Base-by-base conservation (phyloP, 2,113 vertebrate genomes). In the Cryptoleucopteryx plumbea region DNA sequence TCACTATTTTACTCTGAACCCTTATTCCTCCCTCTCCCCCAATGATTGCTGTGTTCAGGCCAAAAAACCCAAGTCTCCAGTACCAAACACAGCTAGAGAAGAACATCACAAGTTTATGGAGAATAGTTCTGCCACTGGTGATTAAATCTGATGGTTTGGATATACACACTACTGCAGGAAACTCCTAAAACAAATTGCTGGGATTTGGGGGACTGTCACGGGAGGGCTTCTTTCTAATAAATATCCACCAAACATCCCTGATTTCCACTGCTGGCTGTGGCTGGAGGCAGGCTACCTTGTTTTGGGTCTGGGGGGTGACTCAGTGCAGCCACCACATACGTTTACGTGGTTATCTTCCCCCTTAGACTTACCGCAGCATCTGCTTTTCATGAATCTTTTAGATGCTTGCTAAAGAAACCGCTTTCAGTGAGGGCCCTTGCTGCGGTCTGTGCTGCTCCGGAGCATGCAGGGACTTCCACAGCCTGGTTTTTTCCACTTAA, bases 251-350 rank as follows among this genome's bases (percentile, higher is more conserved):
- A 10, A 55, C 14, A 16, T 7, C 31, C 36, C 43, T 14, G 38
- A 0, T n/a, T 52, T 5, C 25, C 4, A 5, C 36, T 4, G 34
- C 48, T 31, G 78, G 56, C 75, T 55, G 61, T 0, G 6, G 45
- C 40, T n/a, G 75, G 75, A 43, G 32, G 19, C 32, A 17, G 27
- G 38, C 7, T 17, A 2, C 36, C 70, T 17, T 29, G 32, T 1
- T 34, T 13, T 14, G 27, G 48, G 48, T 15, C 56, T 43, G 19
- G 29, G 42, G 12, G 7, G 75, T 11, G 31, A 48, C 6, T 15
- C 1, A 1, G 20, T 9, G 68, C 34, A 25, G 40, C 47, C 26
- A 22, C 53, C 40, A 19, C 2, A 1, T 29, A 8, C 17, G 0
- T 47, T 59, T n/a, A 27, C 3, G 0, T 20, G 22, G 17, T 32